A percentile compares a stretch with the other conserved stretches of the same genome.
Conservation (phyloP, 2,797 vertebrate species). For the Gila robusta region DNA sequence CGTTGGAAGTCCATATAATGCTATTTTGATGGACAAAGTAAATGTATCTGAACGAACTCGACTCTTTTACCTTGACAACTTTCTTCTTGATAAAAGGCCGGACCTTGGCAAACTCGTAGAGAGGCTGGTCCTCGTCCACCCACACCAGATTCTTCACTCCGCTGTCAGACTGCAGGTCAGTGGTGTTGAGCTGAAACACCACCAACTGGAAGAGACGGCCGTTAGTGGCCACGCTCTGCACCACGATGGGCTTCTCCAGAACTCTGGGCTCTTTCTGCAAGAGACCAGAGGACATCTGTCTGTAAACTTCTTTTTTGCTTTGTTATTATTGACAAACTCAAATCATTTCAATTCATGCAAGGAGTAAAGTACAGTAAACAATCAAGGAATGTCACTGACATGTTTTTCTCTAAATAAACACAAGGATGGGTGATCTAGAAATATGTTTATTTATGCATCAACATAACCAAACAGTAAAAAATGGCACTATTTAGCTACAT, state of each 20-base stretch:
- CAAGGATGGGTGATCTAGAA: neutral
- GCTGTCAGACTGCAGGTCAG: conserved; percentile 79
- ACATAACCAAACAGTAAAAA: neutral
- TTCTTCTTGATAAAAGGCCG: conserved; percentile 84
- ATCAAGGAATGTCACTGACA: neutral
- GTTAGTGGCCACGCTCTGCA: conserved; percentile 90
- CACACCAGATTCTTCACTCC: conserved; percentile 94
- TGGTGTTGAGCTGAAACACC: conserved; percentile 94
- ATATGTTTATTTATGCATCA: neutral
- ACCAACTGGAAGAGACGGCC: conserved; percentile 91
- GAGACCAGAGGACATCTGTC: neutral
- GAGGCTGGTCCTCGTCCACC: conserved; percentile 86
- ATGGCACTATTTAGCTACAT: neutral
- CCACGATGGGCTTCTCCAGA: conserved; percentile 86
- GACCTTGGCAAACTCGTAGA: conserved; percentile 87
- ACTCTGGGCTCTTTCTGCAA: conserved; percentile 75
- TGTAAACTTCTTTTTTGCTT: neutral
- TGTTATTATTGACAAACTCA: neutral
- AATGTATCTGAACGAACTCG: neutral
- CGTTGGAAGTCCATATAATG: neutral
- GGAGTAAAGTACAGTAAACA: neutral
- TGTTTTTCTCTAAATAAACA: neutral
- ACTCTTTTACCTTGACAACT: conserved; percentile 80
- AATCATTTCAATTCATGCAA: neutral
- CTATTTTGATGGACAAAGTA: neutral